phyloP scores from a whole-genome alignment of 2,888 invertebrate species.

The Ichneumoninae sp. region DNA sequence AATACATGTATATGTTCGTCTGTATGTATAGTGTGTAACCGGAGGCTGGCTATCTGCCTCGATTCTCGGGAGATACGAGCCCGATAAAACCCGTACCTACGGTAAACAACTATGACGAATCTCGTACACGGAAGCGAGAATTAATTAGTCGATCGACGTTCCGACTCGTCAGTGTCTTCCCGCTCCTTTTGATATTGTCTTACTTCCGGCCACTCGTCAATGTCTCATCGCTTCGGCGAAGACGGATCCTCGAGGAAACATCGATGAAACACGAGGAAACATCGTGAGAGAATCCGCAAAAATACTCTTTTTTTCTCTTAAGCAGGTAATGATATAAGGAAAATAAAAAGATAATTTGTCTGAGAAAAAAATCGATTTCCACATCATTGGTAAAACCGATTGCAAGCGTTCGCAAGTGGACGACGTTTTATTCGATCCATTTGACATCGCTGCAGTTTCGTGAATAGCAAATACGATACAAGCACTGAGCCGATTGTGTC shows the following conservation, averaged over 20 bases:
- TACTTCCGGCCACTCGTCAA: slow-evolving; percentile 33
- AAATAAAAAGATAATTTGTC: no score
- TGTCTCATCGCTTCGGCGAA: slow-evolving; percentile 6
- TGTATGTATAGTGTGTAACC: background rate
- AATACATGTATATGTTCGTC: background rate
- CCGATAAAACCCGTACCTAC: background rate
- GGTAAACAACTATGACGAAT: slow-evolving; percentile 40
- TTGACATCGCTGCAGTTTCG: background rate
- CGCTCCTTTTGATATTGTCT: background rate
- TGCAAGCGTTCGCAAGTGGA: background rate
- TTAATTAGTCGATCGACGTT: slow-evolving; percentile 53
- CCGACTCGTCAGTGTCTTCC: slow-evolving; percentile 37
- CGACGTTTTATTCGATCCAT: background rate
- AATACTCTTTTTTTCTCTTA: background rate
- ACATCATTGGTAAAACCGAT: background rate
- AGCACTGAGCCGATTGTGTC: background rate
- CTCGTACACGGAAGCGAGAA: slow-evolving; percentile 33
- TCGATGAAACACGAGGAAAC: background rate
- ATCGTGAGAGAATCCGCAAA: background rate
- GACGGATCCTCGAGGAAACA: background rate
- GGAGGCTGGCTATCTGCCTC: slow-evolving; percentile 41
- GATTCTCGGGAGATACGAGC: slow-evolving; percentile 38
- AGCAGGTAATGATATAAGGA: no score
- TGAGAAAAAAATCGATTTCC: no score
- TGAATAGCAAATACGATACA: background rate